Evolutionary conservation across 2,888 invertebrate species (phyloP).

Genomic region (Baronia brevicornis): DNA sequence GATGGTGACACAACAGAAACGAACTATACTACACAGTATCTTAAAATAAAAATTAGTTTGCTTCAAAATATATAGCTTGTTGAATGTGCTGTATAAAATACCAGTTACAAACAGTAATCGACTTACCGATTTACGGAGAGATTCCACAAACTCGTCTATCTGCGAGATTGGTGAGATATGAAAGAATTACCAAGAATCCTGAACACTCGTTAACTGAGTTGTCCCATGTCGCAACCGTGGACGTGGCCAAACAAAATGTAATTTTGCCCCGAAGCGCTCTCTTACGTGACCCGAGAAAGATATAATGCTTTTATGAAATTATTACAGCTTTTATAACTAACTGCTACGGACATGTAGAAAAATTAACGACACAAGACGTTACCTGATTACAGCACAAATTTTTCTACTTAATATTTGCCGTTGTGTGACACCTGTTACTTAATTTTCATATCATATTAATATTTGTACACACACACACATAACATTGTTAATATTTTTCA

Average conservation of each 20-base stretch:
- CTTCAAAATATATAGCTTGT: slow-evolving; percentile 4
- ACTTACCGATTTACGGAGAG: slow-evolving; percentile 23
- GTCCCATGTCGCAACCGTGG: slow-evolving; percentile 58
- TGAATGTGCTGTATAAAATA: slow-evolving; percentile 14
- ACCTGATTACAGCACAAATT: slow-evolving; percentile 38
- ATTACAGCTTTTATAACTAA: slow-evolving; percentile 66
- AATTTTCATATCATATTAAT: too few relatives aligned
- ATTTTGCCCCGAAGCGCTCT: slow-evolving; percentile 66
- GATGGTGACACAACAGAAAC: too few relatives aligned
- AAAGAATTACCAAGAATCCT: slow-evolving; percentile 61
- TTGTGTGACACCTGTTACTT: not conserved
- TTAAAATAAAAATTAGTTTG: slow-evolving; percentile 6
- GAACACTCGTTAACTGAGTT: slow-evolving; percentile 69
- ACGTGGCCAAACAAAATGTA: slow-evolving; percentile 73
- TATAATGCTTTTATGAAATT: slow-evolving; percentile 72
- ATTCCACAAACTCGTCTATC: slow-evolving; percentile 27
- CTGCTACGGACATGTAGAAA: slow-evolving; percentile 49
- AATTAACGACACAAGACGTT: slow-evolving; percentile 47
- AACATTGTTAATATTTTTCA: too few relatives aligned
- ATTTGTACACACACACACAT: too few relatives aligned
- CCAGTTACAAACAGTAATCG: slow-evolving; percentile 24
- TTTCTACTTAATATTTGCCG: slow-evolving; percentile 4
- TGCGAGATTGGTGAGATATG: slow-evolving; percentile 54
- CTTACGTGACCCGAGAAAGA: slow-evolving; percentile 72
- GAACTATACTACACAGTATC: too few relatives aligned